phyloP scores from a whole-genome alignment of 2,888 invertebrate species.

The Drosophila ochracea region DNA sequence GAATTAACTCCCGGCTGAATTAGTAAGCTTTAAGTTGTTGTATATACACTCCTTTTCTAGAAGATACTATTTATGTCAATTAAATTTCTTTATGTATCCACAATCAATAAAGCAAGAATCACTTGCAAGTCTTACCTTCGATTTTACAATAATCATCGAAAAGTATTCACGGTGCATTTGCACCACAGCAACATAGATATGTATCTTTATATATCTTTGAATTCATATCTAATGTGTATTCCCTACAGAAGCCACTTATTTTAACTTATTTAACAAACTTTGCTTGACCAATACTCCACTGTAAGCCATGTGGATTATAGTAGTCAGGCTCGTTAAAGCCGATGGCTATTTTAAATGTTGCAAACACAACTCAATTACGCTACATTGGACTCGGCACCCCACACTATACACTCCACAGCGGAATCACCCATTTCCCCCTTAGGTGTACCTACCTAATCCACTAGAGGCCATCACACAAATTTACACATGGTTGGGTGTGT shows the following conservation, averaged over 20 bases:
- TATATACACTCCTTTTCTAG: neutral
- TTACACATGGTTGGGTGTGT: slow-evolving; percentile 43
- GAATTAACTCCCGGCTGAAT: neutral
- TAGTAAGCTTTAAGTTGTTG: neutral
- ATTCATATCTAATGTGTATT: neutral
- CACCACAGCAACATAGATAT: too few species aligned
- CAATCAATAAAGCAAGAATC: neutral
- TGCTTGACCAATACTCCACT: slow-evolving; percentile 13
- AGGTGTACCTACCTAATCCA: slow-evolving; percentile 19
- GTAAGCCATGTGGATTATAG: slow-evolving; percentile 23
- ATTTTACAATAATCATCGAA: neutral
- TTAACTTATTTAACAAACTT: slow-evolving; percentile 41
- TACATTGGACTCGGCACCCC: slow-evolving; percentile 20
- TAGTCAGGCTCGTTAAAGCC: slow-evolving; percentile 59
- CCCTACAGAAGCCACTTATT: slow-evolving; percentile 8
- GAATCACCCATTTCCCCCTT: neutral
- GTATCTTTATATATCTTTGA: neutral
- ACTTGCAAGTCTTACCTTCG: neutral
- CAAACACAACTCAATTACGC: slow-evolving; percentile 78
- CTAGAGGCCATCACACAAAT: slow-evolving; percentile 36
- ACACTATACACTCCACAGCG: neutral
- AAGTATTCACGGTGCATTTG: neutral
- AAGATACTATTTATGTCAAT: neutral
- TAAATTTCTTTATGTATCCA: neutral
- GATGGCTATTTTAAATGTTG: slow-evolving; percentile 75